A percentile compares a stretch with the other conserved stretches of the same genome.
Evolutionary conservation across 2,113 vertebrate genomes (phyloP).

Genomic region (Carlito syrichta): DNA sequence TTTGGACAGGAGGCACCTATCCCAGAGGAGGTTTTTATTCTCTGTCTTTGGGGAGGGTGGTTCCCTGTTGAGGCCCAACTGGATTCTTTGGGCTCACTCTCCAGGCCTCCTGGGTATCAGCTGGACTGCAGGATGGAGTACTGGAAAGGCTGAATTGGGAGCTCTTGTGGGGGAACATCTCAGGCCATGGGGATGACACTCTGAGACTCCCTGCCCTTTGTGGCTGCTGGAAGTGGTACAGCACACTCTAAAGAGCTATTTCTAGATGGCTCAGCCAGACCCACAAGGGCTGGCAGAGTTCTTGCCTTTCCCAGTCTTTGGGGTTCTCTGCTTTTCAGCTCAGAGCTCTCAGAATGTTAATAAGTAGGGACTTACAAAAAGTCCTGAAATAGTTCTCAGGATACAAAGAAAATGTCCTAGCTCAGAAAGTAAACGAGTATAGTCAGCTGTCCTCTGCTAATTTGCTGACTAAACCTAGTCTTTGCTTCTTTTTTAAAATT

Average conservation of each 20-base stretch:
- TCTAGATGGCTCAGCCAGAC: constrained; percentile 19
- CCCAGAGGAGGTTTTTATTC: background rate
- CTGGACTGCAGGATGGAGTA: background rate
- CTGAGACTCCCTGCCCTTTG: background rate
- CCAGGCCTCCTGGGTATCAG: background rate
- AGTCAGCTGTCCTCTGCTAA: background rate
- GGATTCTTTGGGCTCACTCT: background rate
- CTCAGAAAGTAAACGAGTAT: background rate
- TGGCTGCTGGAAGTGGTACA: background rate
- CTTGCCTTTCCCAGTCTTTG: constrained; percentile 13
- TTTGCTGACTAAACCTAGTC: background rate
- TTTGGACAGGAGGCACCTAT: background rate
- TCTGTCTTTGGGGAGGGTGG: background rate
- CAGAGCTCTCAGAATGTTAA: constrained; percentile 47
- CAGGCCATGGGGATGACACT: background rate
- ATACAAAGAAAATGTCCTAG: constrained; percentile 19
- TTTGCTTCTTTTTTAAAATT: background rate
- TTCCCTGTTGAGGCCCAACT: background rate
- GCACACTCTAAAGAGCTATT: background rate
- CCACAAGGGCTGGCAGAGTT: constrained; percentile 14
- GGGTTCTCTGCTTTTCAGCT: constrained; percentile 36
- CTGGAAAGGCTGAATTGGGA: background rate
- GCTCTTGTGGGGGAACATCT: background rate
- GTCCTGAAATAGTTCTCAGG: background rate
- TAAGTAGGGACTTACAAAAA: background rate